These are phyloP conservation scores for Dicranocentrus wangi DNA, from an alignment of 2,888 invertebrate species.

Conservation along the genomic window DNA sequence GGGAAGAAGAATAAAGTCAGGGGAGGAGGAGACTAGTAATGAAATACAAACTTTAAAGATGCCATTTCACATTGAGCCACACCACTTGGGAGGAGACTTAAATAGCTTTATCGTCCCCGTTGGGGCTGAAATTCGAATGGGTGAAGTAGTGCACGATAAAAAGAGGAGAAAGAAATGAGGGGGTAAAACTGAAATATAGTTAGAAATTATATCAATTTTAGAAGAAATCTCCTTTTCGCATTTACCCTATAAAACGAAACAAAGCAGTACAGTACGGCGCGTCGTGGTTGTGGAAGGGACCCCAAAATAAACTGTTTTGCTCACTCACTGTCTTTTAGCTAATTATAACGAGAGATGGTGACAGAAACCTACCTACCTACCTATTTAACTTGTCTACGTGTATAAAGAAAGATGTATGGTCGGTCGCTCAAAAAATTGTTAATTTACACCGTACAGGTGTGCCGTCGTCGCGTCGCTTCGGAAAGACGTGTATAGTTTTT, in stretches of 20 bases:
- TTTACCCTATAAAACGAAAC: not conserved
- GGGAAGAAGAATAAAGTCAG: slow-evolving; percentile 9
- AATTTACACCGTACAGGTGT: too few relatives aligned
- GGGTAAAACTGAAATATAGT: not conserved
- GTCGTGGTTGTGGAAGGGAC: not conserved
- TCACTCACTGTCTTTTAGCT: not conserved
- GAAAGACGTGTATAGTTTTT: too few relatives aligned
- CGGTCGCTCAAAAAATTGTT: too few relatives aligned
- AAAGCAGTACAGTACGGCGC: not conserved
- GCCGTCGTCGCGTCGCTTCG: too few relatives aligned
- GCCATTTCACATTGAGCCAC: slow-evolving; percentile 38
- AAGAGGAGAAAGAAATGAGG: slow-evolving; percentile 26
- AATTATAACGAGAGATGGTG: not conserved
- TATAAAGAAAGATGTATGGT: not conserved
- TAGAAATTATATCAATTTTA: not conserved
- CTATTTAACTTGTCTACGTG: not conserved
- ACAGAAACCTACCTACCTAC: not conserved
- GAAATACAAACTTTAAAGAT: slow-evolving; percentile 43
- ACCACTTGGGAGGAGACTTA: not conserved
- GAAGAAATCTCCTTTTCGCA: not conserved
- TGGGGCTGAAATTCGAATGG: slow-evolving; percentile 36
- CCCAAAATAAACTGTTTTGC: not conserved
- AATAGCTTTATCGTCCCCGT: slow-evolving; percentile 43
- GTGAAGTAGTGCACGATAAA: slow-evolving; percentile 12
- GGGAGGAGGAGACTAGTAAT: slow-evolving; percentile 33